phyloP scores from a whole-genome alignment of 2,888 invertebrate genomes.

The Microplitis deprimator region DNA sequence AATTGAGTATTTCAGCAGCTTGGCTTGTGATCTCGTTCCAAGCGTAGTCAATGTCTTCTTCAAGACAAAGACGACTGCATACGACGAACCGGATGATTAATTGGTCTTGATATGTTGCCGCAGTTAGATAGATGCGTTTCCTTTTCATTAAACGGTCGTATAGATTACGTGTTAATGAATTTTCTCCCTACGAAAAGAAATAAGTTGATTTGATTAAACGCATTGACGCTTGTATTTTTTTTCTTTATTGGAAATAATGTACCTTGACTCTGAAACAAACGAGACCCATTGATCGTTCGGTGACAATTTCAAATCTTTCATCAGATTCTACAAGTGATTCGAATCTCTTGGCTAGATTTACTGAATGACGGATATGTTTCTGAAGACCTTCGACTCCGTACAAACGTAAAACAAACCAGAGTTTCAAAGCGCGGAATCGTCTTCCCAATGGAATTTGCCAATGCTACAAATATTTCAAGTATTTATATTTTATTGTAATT shows the following conservation, averaged over 20 bases:
- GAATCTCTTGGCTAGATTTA: conserved; percentile 84
- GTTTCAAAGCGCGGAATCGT: conserved; percentile 89
- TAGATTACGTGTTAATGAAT: conserved; percentile 80
- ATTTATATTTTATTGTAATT: not conserved
- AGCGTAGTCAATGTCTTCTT: conserved; percentile 82
- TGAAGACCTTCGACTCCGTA: conserved; percentile 88
- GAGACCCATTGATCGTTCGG: conserved; percentile 82
- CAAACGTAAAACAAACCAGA: conserved; percentile 92
- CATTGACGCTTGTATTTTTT: conserved; percentile 7
- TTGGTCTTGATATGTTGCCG: conserved; percentile 79
- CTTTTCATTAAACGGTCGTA: conserved; percentile 82
- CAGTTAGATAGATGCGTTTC: conserved; percentile 86
- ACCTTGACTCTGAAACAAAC: conserved; percentile 91
- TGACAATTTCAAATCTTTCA: conserved; percentile 84
- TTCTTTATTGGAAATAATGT: conserved; percentile 29
- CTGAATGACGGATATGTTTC: conserved; percentile 82
- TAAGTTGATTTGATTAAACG: conserved; percentile 7
- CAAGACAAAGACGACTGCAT: conserved; percentile 81
- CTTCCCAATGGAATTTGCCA: conserved; percentile 92
- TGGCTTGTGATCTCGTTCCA: conserved; percentile 80
- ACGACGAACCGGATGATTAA: conserved; percentile 87
- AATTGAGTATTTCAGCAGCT: conserved; percentile 68
- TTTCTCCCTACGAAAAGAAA: conserved; percentile 74
- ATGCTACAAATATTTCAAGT: conserved; percentile 74
- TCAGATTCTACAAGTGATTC: conserved; percentile 81